phyloP scores from a whole-genome alignment of 2,888 invertebrate genomes.

The Drosophila paracracens region DNA sequence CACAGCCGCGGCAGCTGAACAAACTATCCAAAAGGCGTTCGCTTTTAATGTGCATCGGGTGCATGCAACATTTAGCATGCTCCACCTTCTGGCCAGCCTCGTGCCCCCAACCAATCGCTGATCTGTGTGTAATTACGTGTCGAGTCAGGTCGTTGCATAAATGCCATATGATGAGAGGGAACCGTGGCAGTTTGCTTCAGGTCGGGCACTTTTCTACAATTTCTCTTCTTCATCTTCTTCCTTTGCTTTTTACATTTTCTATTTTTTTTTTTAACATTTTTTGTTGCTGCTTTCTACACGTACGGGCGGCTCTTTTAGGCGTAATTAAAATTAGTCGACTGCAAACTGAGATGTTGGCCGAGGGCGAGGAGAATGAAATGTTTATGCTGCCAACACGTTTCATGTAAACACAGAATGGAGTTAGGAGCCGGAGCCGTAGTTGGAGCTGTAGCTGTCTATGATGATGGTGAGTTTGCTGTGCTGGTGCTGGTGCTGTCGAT shows the following conservation, averaged over 20 bases:
- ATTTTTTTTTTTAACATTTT: not conserved
- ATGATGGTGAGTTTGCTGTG: conserved; percentile 15
- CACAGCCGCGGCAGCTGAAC: conserved; percentile 44
- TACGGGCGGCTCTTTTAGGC: conserved; percentile 76
- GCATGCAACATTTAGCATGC: conserved; percentile 75
- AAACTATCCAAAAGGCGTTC: conserved; percentile 59
- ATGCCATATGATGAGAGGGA: conserved; percentile 48
- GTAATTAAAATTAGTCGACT: conserved; percentile 80
- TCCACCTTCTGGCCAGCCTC: conserved; percentile 55
- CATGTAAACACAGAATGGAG: conserved; percentile 63
- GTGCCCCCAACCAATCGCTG: not conserved
- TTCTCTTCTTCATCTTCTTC: conserved; percentile 11
- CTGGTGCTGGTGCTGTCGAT: conserved; percentile 14
- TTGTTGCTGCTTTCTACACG: conserved; percentile 64
- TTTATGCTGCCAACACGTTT: conserved; percentile 77
- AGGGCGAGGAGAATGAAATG: conserved; percentile 48
- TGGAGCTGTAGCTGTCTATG: not conserved
- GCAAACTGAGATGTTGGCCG: conserved; percentile 26
- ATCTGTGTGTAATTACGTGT: conserved; percentile 59
- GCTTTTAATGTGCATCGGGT: conserved; percentile 70
- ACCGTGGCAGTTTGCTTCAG: conserved; percentile 16
- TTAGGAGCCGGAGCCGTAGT: conserved; percentile 27
- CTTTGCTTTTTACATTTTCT: conserved; percentile 8
- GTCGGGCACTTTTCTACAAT: conserved; percentile 35
- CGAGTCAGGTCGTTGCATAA: conserved; percentile 71